These are phyloP conservation scores for Tachysurus vachellii DNA, from an alignment of 2,113 vertebrate species.

Conservation along the genomic window DNA sequence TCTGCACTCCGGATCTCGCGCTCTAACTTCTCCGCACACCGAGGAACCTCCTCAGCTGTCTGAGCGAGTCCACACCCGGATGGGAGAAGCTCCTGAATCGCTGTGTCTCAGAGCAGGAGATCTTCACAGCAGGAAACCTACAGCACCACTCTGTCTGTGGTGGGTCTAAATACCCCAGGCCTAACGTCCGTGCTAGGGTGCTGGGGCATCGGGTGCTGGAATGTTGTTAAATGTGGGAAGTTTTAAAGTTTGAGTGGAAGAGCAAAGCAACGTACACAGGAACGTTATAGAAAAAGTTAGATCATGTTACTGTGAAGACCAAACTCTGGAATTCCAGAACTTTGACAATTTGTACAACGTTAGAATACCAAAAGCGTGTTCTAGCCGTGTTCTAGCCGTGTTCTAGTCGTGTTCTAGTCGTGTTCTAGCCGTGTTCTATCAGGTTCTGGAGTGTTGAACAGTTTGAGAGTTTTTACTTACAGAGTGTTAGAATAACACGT, in stretches of 20 bases:
- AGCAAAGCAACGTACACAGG: not conserved
- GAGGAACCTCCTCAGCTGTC: not conserved
- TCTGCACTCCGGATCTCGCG: not conserved
- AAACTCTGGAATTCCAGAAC: not conserved
- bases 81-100: not conserved
- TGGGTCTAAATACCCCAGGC: not conserved
- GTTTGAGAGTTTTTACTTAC: no score
- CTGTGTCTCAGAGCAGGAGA: not conserved
- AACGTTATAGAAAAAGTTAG: not conserved
- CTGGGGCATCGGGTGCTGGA: not conserved
- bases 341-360: not conserved
- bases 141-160: no score
- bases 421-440: no score
- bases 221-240: not conserved
- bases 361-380: not conserved
- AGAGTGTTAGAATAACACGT: no score
- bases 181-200: not conserved
- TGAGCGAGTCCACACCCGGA: not conserved
- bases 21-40: not conserved
- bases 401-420: no score
- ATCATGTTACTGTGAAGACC: not conserved
- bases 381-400: no score
- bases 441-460: no score
- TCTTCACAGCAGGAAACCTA: not conserved
- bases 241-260: not conserved